Conservation (phyloP, 1,140 invertebrate species). For the Achroia grisella region DNA sequence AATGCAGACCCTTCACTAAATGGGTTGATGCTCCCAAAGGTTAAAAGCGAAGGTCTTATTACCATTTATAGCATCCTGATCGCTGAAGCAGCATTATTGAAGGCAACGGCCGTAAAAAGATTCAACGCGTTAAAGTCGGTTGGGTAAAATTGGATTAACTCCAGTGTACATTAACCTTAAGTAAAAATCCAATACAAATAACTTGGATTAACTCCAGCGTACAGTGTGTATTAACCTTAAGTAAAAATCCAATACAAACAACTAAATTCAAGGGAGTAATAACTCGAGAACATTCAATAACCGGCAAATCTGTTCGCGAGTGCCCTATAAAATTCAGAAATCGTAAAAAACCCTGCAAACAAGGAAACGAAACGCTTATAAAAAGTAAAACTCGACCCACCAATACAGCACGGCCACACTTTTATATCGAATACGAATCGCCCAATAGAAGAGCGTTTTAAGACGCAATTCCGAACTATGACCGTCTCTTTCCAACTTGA, state of each 20-base stretch:
- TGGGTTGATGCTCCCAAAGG: no score
- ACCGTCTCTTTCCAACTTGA: conserved; percentile 31
- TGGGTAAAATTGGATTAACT: no score
- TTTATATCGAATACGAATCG: conserved; percentile 57
- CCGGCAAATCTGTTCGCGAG: conserved; percentile 42
- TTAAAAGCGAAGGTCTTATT: no score
- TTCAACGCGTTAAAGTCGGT: no score
- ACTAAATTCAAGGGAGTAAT: no score
- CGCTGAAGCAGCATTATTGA: no score
- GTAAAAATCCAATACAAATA: conserved; percentile 1
- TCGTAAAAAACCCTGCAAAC: conserved; percentile 39
- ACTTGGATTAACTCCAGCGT: no score
- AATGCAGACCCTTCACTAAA: no score
- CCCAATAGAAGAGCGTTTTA: conserved; percentile 43
- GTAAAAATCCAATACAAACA: conserved; percentile 1
- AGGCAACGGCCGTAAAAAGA: no score
- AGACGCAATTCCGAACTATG: conserved; percentile 30
- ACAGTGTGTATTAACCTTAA: conserved; percentile 14
- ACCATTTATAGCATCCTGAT: no score
- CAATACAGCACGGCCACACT: conserved; percentile 38
- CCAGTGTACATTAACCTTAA: conserved; percentile 13
- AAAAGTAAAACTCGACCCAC: conserved; percentile 33
- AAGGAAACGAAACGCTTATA: conserved; percentile 7
- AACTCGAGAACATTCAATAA: conserved; percentile 31
- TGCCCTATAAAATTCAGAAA: conserved; percentile 52